Evolutionary conservation across 2,888 invertebrate genomes (phyloP), one percentile per base, ranked within the genome.

Genomic region (Hydroisotoma schaefferi): DNA sequence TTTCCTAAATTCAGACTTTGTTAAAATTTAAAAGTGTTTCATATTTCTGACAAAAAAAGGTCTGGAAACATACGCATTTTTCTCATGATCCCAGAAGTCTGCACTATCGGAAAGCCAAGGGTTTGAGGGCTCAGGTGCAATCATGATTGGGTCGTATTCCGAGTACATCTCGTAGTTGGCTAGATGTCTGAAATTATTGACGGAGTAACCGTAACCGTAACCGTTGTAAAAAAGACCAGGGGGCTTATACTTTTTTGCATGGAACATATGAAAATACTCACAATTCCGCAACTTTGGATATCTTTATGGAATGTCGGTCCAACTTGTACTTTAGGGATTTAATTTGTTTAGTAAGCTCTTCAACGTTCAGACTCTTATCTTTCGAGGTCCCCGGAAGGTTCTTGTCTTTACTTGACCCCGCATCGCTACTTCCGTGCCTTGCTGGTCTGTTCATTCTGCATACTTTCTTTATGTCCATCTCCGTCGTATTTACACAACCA

Each of bases 401-500:
- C 49, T 27, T 61, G 47, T 61, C 61, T 51, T 27, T 61, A 47
- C 84, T 66, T 48, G 52, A 58, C 46, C 60, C 62, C 18, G 69
- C 61, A 43, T 67, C 66, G 43, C 63, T 63, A 27, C 62, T 53
- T 18, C 70, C 71, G 55, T 71, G 72, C 33, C 71, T 63, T n/a
- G n/a, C n/a, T 6, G 74, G 74, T 56, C 79, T 77, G 73, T 79
- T 79, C 77, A 79, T 80, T 61, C 82, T 76, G 73, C 83, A 95
- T 48, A 94, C 86, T 80, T 99, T 99, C 78, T 93, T 94, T 44
- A 98, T 95, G 77, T 99, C 99, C 76, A 98, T 85, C 78, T 99
- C 98, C 1, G 97, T 98, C 0, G 97, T 98, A 79, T 98, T 99
- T 33, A 99, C 95, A 79, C 95, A 97, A 56, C 98, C 98, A 8